Evolutionary conservation across 1,140 invertebrate genomes (phyloP).

Genomic region (honey bee (Apis mellifera)): Amel_HAv3.1 CM009936.2:8979001-8979500

Average conservation of each 20-base stretch:
- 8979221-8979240: neutral
- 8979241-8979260: too few relatives aligned
- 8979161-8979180: conserved; percentile 30
- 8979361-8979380: neutral
- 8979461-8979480: conserved; percentile 19
- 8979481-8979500: neutral
- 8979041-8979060: conserved; percentile 11
- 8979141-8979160: conserved; percentile 22
- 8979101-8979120: conserved; percentile 9
- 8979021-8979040: conserved; percentile 5
- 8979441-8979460: neutral
- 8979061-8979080: conserved; percentile 23
- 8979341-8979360: conserved; percentile 20
- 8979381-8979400: neutral
- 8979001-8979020: conserved; percentile 20
- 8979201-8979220: conserved; percentile 20
- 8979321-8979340: neutral
- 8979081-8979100: conserved; percentile 2
- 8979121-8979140: neutral
- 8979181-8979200: neutral
- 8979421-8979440: neutral
- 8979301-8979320: conserved; percentile 11
- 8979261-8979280: neutral
- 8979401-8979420: conserved; percentile 23
- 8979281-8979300: neutral